These are phyloP conservation scores for Laothoe populi DNA, from an alignment of 2,888 invertebrate species.

Conservation along the genomic window DNA sequence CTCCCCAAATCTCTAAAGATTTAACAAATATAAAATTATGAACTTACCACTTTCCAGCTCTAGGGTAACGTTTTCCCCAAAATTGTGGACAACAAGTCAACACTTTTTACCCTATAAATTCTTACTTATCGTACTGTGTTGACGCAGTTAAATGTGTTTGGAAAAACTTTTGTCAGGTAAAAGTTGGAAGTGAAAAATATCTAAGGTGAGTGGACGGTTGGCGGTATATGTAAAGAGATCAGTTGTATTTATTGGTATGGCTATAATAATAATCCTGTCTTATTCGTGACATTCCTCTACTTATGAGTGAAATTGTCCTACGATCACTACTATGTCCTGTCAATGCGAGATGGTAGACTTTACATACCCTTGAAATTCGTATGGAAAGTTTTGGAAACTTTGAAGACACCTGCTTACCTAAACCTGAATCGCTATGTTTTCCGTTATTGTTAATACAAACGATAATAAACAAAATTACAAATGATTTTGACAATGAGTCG, in stretches of 20 bases:
- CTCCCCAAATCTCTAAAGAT: constrained; percentile 19
- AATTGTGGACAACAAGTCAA: constrained; percentile 23
- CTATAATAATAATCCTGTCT: no score
- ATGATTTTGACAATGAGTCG: no score
- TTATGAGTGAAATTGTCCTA: no score
- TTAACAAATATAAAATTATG: constrained; percentile 26
- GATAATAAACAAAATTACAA: no score
- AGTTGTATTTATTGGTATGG: not conserved
- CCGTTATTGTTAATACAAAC: no score
- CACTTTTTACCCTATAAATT: constrained; percentile 21
- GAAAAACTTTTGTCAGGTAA: not conserved
- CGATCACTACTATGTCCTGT: no score
- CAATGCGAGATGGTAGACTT: no score
- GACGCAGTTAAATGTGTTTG: constrained; percentile 28
- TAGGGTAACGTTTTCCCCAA: constrained; percentile 17
- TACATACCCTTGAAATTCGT: no score
- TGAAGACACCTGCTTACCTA: no score
- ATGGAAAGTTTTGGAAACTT: no score
- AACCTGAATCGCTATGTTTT: no score
- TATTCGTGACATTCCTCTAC: no score
- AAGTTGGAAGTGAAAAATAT: not conserved
- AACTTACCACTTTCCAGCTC: constrained; percentile 22
- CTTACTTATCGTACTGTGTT: constrained; percentile 23
- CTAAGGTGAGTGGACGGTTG: not conserved
- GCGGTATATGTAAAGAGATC: not conserved